phyloP scores from a whole-genome alignment of 2,113 vertebrate genomes.

The Sapajus apella region DNA sequence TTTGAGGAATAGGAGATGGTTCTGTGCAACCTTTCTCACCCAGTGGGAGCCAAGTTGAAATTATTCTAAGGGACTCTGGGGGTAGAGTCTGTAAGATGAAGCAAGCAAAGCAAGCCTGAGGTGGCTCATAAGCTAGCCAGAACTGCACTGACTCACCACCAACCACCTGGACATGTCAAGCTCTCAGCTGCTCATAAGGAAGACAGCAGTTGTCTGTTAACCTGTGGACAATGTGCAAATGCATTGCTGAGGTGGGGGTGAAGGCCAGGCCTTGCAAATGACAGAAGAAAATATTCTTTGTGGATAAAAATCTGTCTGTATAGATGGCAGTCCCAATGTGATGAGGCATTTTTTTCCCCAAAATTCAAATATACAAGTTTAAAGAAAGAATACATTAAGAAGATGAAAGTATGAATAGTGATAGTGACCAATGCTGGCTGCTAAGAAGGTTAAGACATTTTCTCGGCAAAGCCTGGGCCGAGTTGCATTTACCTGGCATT shows the following conservation, averaged over 20 bases:
- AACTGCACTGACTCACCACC: rapidly evolving
- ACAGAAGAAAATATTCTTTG: neutral
- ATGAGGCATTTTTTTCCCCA: neutral
- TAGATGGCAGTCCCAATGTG: neutral
- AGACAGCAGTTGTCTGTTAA: rapidly evolving
- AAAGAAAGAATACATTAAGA: neutral
- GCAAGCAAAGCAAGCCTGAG: neutral
- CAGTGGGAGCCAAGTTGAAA: neutral
- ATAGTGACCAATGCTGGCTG: neutral
- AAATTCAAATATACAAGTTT: neutral
- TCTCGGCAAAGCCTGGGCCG: neutral
- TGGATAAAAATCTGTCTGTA: neutral
- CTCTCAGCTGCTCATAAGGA: neutral
- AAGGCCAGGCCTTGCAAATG: neutral
- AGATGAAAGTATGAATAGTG: neutral
- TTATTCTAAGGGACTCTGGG: neutral
- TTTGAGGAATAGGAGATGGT: neutral
- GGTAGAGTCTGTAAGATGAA: neutral
- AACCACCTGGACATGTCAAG: rapidly evolving
- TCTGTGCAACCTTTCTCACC: neutral
- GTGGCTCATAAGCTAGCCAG: neutral
- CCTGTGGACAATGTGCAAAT: neutral
- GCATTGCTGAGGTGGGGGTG: rapidly evolving
- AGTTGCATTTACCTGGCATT: neutral
- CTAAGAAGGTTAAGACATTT: conserved; percentile 12